These are phyloP conservation scores for Geodia barretti DNA, from an alignment of 37 sponge, comb jelly and placozoan genomes.

Conservation along the genomic window DNA sequence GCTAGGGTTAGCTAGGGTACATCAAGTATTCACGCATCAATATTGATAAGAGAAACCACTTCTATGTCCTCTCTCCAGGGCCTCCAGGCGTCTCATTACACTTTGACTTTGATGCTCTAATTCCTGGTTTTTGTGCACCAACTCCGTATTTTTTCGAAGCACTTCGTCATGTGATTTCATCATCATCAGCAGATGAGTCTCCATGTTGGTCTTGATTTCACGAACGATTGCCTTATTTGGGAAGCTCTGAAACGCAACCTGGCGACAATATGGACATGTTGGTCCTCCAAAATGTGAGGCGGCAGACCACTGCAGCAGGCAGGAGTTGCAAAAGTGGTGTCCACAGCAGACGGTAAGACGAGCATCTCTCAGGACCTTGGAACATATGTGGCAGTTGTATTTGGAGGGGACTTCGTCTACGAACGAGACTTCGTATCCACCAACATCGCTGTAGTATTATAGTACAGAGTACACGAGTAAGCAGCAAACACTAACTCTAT, in stretches of 20 bases:
- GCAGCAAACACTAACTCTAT: not conserved
- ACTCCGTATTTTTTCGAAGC: not conserved
- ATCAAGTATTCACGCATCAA: no score
- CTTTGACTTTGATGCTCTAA: no score
- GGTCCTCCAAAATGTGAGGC: no score
- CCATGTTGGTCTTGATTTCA: not conserved
- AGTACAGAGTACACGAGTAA: not conserved
- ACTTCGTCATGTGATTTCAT: not conserved
- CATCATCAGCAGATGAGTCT: not conserved
- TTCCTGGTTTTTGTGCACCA: no score
- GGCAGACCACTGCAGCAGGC: not conserved
- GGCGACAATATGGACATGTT: not conserved
- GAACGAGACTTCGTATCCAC: constrained; percentile 6
- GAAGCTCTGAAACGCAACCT: not conserved
- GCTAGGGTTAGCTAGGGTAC: no score
- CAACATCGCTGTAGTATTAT: not conserved
- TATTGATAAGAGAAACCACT: no score
- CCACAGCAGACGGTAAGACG: constrained; percentile 15
- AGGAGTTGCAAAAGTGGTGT: constrained; percentile 15
- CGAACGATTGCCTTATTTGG: not conserved
- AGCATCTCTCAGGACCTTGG: constrained; percentile 5
- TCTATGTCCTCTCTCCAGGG: no score
- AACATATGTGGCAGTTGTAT: not conserved
- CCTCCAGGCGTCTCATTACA: no score
- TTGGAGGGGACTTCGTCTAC: not conserved